Base-by-base conservation (phyloP, 1,140 invertebrate species). In the Neotoxoptera formosana region DNA sequence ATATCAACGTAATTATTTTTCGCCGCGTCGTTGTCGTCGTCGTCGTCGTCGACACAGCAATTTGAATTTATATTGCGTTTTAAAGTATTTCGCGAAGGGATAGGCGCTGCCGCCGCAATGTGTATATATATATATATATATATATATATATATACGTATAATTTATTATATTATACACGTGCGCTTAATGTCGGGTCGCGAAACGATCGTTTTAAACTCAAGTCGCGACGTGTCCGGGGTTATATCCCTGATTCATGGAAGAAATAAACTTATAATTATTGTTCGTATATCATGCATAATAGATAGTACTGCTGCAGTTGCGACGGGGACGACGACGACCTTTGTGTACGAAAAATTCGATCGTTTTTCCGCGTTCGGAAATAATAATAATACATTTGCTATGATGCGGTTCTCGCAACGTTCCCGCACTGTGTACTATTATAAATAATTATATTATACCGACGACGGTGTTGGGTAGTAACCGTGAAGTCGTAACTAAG, bases 1-100 rank as follows among this genome's bases (percentile, higher is more conserved):
- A 88, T 88, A 53, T 53, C 20, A 34, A 53, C 87, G 48, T 20
- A 23, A 89, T 89, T 89, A 89, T 89, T 89, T 89, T 89, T 89
- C 48, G 20, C 87, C 20, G 34, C 48, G 20, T 23, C 7, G 25
- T 88, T 30, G 47, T 88, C 14, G 84, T 51, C 83, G n/a, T 11
- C 87, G 47, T 88, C 14, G 84, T 51, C 83, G n/a, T 11, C 87
- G 48, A 36, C 51, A 36, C 34, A 9, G 51, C 36, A 41, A 89
- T 89, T 89, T 89, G 88, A 89, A 89, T 89, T 89, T 89, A 89
- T 89, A 89, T 89, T 56, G 88, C 88, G n/a, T 89, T 89, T 89
- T 89, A 89, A 56, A 56, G 51, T 34, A n/a, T 89, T 56, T 89
- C 34, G 88, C 8, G 51, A 36, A 34, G 51, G 25, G 48, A 21